These are phyloP conservation scores for Barnardius zonarius DNA, from an alignment of 2,113 vertebrate genomes.

Conservation along the genomic window DNA sequence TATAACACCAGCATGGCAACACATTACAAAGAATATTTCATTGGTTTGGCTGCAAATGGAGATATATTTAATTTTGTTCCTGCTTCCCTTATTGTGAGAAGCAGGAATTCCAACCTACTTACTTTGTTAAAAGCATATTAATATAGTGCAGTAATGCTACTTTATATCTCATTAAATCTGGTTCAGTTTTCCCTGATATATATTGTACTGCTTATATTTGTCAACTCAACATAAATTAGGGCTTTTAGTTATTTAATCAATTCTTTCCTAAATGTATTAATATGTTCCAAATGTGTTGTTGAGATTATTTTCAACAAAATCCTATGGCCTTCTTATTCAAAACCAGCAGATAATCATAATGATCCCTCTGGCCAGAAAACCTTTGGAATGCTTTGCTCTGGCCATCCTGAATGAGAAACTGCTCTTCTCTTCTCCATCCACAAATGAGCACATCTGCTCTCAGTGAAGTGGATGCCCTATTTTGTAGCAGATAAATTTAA, in stretches of 20 bases:
- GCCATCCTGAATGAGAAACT: not conserved
- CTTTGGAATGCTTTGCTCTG: not conserved
- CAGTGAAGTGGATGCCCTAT: not conserved
- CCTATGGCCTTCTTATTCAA: not conserved
- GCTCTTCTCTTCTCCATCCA: not conserved
- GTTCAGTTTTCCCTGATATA: not conserved
- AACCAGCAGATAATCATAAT: not conserved
- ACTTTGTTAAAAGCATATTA: not conserved
- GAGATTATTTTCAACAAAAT: not conserved
- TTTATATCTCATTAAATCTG: not conserved
- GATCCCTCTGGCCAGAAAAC: not conserved
- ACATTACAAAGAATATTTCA: not conserved
- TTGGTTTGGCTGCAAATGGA: not conserved
- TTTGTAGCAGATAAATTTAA: not conserved
- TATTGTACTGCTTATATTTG: not conserved
- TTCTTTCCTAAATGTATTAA: not conserved
- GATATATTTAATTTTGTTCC: not conserved
- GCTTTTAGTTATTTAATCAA: not conserved
- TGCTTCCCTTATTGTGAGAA: not conserved
- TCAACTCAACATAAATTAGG: not conserved
- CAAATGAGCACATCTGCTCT: not conserved
- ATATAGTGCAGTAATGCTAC: not conserved
- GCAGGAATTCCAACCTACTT: not conserved
- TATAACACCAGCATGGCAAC: not conserved
- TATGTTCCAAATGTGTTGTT: not conserved